Percentiles rank a stretch among this genome's conserved stretches.
These are phyloP conservation scores for Esox niger DNA, from an alignment of 2,113 vertebrate genomes.

Conservation along the genomic window DNA sequence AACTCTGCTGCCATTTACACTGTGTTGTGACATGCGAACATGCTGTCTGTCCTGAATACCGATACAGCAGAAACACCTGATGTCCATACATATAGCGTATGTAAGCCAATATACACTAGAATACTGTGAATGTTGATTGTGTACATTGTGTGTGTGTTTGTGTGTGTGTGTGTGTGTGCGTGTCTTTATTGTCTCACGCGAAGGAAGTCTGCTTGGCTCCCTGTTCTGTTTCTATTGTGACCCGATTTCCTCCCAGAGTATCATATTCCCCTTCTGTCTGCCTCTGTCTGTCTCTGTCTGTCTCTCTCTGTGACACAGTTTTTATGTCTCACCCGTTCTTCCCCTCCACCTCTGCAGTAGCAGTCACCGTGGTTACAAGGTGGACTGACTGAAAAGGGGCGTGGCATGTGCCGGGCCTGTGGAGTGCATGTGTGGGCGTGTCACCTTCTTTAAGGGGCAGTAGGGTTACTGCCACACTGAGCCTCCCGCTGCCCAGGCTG, in stretches of 20 bases:
- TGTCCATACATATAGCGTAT: neutral
- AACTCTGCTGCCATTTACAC: constrained; percentile 19
- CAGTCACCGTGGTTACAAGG: no score
- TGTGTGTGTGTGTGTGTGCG: constrained; percentile 6
- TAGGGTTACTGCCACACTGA: constrained; percentile 77
- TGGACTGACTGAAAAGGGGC: neutral
- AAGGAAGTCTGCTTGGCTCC: constrained; percentile 31
- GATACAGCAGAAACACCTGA: constrained; percentile 34
- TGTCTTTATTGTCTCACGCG: constrained; percentile 21
- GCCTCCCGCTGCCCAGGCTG: constrained; percentile 77
- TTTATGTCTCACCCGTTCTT: no score
- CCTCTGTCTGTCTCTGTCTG: no score
- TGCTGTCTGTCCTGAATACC: constrained; percentile 12
- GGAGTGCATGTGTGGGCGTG: constrained; percentile 1
- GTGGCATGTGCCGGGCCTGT: neutral
- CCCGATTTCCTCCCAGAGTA: constrained; percentile 28
- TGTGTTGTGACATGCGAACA: constrained; percentile 19
- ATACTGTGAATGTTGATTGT: neutral
- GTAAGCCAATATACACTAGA: neutral
- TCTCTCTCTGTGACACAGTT: no score
- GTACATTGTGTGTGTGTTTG: constrained; percentile 1
- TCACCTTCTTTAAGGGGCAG: constrained; percentile 79
- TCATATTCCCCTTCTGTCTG: constrained; percentile 21
- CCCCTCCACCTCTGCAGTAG: no score
- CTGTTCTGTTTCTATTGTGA: constrained; percentile 34